These are phyloP conservation scores for Scaptomyza polygonia DNA, from an alignment of 2,888 invertebrate genomes.

Conservation along the genomic window DNA sequence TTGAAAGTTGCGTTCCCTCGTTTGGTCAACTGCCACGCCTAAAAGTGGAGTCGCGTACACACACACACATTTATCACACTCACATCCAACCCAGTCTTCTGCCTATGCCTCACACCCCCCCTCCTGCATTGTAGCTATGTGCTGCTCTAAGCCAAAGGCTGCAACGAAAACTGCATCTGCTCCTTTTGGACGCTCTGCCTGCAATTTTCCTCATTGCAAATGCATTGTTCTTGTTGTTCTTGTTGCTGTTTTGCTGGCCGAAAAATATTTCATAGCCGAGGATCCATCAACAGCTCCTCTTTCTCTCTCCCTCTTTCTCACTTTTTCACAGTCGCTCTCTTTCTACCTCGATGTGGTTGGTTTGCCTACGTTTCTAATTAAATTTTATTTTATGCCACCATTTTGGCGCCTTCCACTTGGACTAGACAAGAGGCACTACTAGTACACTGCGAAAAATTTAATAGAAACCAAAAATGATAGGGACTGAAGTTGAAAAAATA, in stretches of 20 bases:
- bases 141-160: constrained; percentile 10
- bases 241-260: constrained; percentile 26
- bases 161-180: constrained; percentile 35
- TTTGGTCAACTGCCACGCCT: constrained; percentile 60
- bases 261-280: constrained; percentile 70
- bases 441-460: constrained; percentile 1
- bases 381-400: constrained; percentile 81
- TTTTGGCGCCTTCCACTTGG: constrained; percentile 66
- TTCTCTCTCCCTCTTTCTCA: neutral
- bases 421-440: constrained; percentile 5
- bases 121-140: constrained; percentile 25
- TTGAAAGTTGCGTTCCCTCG: constrained; percentile 43
- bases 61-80: constrained; percentile 3
- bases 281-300: constrained; percentile 51
- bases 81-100: neutral
- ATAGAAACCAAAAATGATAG: neutral
- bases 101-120: neutral
- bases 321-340: constrained; percentile 4
- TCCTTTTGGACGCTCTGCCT: constrained; percentile 29
- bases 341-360: constrained; percentile 18
- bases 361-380: constrained; percentile 76
- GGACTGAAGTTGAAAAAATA: no score
- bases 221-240: constrained; percentile 52
- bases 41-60: constrained; percentile 36
- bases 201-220: constrained; percentile 61